These are phyloP conservation scores for Thymelicus acteon DNA, from an alignment of 2,888 invertebrate species.

Conservation along the genomic window DNA sequence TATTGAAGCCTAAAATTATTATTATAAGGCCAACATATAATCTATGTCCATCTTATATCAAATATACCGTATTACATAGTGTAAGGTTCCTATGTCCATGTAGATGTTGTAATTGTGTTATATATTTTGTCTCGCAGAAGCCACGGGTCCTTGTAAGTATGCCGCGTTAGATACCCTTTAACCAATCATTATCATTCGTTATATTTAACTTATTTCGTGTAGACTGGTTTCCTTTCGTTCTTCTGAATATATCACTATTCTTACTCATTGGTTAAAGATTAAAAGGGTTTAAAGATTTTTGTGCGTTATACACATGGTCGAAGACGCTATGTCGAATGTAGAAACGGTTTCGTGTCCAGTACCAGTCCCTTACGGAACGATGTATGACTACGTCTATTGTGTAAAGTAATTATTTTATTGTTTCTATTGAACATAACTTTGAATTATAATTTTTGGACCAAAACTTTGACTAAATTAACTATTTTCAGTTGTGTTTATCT, in stretches of 20 bases:
- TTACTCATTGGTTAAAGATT: not conserved
- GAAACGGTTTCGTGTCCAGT: not conserved
- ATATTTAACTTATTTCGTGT: slow-evolving; percentile 4
- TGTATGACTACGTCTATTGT: too few relatives aligned
- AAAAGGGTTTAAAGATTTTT: not conserved
- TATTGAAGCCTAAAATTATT: too few relatives aligned
- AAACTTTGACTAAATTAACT: too few relatives aligned
- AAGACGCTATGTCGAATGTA: not conserved
- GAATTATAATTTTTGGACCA: too few relatives aligned
- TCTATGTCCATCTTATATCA: not conserved
- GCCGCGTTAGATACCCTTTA: slow-evolving; percentile 53
- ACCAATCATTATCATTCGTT: slow-evolving; percentile 37
- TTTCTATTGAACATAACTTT: too few relatives aligned
- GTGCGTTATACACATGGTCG: not conserved
- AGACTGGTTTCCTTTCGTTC: not conserved
- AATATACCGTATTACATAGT: not conserved
- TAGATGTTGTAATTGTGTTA: slow-evolving; percentile 51
- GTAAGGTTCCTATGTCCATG: slow-evolving; percentile 44
- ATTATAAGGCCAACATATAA: not conserved
- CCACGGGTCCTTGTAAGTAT: slow-evolving; percentile 83
- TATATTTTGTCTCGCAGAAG: slow-evolving; percentile 77
- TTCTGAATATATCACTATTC: not conserved
- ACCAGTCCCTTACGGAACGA: too few relatives aligned
- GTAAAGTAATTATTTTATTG: too few relatives aligned
- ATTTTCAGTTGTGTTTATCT: too few relatives aligned